Conservation (phyloP, 2,797 vertebrate species). For the Sebastes jordani region DNA sequence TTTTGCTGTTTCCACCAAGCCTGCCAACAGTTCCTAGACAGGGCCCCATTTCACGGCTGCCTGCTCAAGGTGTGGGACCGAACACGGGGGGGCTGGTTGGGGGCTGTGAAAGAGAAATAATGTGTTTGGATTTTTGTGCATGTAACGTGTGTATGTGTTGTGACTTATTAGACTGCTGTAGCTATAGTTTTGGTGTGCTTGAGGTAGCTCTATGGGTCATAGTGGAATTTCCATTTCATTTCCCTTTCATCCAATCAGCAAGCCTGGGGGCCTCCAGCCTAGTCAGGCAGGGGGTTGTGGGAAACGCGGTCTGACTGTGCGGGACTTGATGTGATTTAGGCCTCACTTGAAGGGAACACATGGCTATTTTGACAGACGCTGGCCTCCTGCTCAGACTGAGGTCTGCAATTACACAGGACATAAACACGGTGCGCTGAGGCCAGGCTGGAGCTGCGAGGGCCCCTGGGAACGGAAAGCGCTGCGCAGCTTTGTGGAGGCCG, state of each 20-base stretch:
- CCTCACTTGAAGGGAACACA: conserved; percentile 56
- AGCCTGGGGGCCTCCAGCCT: conserved; percentile 43
- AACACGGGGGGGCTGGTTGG: conserved; percentile 49
- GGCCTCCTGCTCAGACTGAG: conserved; percentile 75
- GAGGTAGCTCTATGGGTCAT: conserved; percentile 28
- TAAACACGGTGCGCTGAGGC: conserved; percentile 71
- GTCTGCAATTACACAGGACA: conserved; percentile 82
- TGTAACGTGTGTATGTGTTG: not conserved
- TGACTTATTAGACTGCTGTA: conserved; percentile 44
- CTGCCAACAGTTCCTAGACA: conserved; percentile 68
- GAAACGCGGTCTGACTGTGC: conserved; percentile 55
- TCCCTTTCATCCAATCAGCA: conserved; percentile 62
- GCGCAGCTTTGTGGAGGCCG: conserved; percentile 53
- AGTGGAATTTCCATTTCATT: conserved; percentile 64
- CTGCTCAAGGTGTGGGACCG: conserved; percentile 69
- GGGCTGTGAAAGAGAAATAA: conserved; percentile 53
- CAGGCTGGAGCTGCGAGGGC: conserved; percentile 54
- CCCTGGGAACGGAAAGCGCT: conserved; percentile 67
- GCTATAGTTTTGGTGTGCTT: conserved; percentile 19
- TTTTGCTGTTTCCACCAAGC: conserved; percentile 71
- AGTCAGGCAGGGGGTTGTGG: conserved; percentile 66
- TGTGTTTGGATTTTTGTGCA: conserved; percentile 50
- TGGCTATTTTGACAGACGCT: conserved; percentile 76
- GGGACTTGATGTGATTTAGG: conserved; percentile 78
- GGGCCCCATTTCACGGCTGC: conserved; percentile 73